Evolutionary conservation across 2,888 invertebrate species (phyloP).

Genomic region (Gnatocerus cornutus): DNA sequence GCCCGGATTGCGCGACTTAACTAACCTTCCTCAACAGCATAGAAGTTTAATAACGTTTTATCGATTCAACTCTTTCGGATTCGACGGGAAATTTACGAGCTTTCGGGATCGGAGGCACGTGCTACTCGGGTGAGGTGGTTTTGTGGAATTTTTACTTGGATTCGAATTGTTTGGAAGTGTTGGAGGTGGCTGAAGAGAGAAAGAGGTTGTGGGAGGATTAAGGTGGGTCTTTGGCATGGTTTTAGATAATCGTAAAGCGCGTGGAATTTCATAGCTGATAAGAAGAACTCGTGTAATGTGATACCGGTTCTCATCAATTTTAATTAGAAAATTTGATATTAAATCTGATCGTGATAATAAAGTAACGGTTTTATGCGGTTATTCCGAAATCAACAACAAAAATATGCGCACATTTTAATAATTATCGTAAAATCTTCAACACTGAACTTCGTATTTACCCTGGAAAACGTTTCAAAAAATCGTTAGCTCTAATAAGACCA

Average conservation of each 20-base stretch:
- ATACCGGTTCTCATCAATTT: too few relatives aligned
- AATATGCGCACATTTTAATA: too few relatives aligned
- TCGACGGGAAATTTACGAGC: constrained; percentile 31
- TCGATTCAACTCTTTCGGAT: constrained; percentile 18
- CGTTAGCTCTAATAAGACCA: too few relatives aligned
- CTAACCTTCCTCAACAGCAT: constrained; percentile 52
- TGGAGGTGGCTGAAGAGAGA: not conserved
- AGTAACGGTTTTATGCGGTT: not conserved
- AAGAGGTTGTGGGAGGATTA: not conserved
- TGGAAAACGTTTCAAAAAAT: too few relatives aligned
- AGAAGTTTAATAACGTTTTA: constrained; percentile 42
- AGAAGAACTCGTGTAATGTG: too few relatives aligned
- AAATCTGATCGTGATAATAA: too few relatives aligned
- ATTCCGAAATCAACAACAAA: too few relatives aligned
- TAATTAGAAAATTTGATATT: too few relatives aligned
- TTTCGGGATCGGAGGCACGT: constrained; percentile 26
- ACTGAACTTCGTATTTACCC: too few relatives aligned
- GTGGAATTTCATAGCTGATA: too few relatives aligned
- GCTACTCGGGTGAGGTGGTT: constrained; percentile 10
- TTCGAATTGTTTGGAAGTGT: not conserved
- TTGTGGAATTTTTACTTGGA: constrained; percentile 2
- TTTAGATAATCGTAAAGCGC: not conserved
- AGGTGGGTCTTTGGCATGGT: constrained; percentile 5
- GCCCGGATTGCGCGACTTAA: constrained; percentile 47
- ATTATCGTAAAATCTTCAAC: too few relatives aligned